Evolutionary conservation across 2,888 invertebrate genomes (phyloP).

Genomic region (Ellobium chinense): DNA sequence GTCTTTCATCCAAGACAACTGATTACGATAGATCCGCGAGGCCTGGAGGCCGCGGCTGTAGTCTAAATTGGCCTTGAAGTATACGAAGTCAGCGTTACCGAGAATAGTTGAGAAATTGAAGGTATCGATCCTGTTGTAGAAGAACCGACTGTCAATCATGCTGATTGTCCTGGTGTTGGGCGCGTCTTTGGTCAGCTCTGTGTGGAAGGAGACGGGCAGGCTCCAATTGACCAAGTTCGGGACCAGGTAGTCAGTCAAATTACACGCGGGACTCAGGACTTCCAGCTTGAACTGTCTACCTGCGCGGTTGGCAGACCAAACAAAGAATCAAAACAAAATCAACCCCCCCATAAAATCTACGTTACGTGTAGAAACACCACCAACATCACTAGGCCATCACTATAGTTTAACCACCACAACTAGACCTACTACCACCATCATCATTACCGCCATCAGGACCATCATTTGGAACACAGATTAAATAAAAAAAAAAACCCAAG

Average conservation of each 20-base stretch:
- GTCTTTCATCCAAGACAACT: constrained; percentile 25
- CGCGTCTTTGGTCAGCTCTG: neutral
- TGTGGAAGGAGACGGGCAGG: neutral
- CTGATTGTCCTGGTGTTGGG: neutral
- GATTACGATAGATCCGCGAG: neutral
- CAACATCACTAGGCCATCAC: no score
- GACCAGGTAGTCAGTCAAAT: neutral
- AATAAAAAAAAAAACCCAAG: no score
- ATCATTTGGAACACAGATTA: no score
- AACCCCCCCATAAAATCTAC: neutral
- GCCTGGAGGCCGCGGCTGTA: neutral
- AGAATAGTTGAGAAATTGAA: neutral
- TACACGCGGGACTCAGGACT: neutral
- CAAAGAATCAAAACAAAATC: no score
- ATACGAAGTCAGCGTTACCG: neutral
- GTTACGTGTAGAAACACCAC: neutral
- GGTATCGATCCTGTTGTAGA: neutral
- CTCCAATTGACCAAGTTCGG: constrained; percentile 35
- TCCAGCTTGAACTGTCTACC: constrained; percentile 34
- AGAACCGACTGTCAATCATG: neutral
- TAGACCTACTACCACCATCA: no score
- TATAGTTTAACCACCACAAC: no score
- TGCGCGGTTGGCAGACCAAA: no score
- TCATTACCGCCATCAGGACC: no score
- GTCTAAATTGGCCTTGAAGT: constrained; percentile 27